Base-by-base conservation (phyloP, 92 coral and sea anemone species). In the Parazoanthus darwini region DNA sequence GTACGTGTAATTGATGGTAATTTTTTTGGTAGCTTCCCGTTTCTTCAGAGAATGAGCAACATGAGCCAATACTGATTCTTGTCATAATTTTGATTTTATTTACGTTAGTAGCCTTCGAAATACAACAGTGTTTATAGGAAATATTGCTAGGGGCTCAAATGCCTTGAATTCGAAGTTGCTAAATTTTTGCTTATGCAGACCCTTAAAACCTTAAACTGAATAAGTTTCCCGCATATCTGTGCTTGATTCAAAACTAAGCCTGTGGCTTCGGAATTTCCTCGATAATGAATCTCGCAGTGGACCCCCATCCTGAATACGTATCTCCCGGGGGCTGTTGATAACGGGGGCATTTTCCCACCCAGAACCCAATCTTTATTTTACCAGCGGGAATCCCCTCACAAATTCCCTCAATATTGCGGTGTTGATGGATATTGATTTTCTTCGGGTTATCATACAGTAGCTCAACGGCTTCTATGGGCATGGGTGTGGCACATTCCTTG, bases 181-280 rank as follows among this genome's bases (percentile, higher is more conserved):
- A 13, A 13, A 13, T 13, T 20, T 54, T 54, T 54, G 2, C 20
- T 46, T 5, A 46, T 46, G 42, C 42, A 39, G 8, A 10, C 9
- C 51, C 11, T 8, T 48, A 10, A 7, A 48, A 48, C 51, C 18
- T 54, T 13, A 11, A 11, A 13, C n/a, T n/a, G 2, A 54, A 54
- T 54, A 11, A 13, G 59, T 54, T 2, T 11, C 59, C 20, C 18
- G 4, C 59, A 54, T 10, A 54, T 11, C 18, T 54, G 16, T 54
- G 59, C 0, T 54, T 20, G 20, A 54, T 14, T 54, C 18, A 1
- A 54, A 54, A 54, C 74, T 68, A 68, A 23, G 74, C 74, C 14
- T 68, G 74, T 68, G 74, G 36, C 74, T 68, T 68, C 11, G 74
- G 74, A 11, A 68, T 68, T 68, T 68, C 74, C 74, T 68, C 74